Conservation (phyloP, 2,888 invertebrate species). For the Creontiades dilutus region DNA sequence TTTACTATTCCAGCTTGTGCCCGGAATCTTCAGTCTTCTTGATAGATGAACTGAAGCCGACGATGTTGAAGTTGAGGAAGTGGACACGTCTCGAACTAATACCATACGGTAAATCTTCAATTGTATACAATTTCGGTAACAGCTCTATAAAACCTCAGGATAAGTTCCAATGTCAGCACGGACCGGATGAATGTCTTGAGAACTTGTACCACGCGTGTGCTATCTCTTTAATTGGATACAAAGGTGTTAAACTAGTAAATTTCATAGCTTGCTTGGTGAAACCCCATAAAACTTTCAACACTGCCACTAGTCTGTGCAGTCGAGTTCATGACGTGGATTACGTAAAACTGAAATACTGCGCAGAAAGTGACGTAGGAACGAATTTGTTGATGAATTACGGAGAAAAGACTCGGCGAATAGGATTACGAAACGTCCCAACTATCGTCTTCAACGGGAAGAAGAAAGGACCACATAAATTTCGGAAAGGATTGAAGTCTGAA, state of each 20-base stretch:
- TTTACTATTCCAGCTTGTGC: conserved; percentile 37
- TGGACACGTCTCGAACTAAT: not conserved
- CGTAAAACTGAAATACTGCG: not conserved
- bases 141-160: not conserved
- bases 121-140: not conserved
- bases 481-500: not conserved
- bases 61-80: not conserved
- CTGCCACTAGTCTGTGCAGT: not conserved
- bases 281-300: not conserved
- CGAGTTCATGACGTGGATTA: not conserved
- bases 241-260: not conserved
- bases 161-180: conserved; percentile 66
- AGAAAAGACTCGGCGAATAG: not conserved
- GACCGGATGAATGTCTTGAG: conserved; percentile 64
- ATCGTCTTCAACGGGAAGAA: not conserved
- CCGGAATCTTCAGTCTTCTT: not conserved
- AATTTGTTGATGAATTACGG: conserved; percentile 23
- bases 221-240: not conserved
- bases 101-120: conserved; percentile 26
- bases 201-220: conserved; percentile 71
- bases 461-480: not conserved
- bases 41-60: conserved; percentile 19
- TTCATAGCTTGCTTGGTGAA: not conserved
- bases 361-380: conserved; percentile 2
- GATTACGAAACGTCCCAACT: not conserved